Evolutionary conservation across 2,797 vertebrate genomes (phyloP), one percentile per base, ranked within the genome.

Genomic region (Arnoldichthys spilopterus): DNA sequence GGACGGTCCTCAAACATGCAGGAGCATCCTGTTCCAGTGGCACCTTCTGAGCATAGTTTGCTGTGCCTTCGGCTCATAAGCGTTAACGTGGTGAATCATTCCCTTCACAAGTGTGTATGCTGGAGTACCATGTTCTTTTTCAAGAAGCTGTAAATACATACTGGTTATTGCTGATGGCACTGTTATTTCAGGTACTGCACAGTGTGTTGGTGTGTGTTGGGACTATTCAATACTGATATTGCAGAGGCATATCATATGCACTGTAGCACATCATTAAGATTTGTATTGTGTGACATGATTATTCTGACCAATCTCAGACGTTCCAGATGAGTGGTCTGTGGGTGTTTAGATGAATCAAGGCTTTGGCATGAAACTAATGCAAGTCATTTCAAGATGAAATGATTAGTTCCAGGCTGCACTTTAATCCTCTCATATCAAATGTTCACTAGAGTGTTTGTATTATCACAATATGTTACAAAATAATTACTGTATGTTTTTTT

Each of bases 21-120:
- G 61, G 49, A 5, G 26, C 28, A 32, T 77, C 74, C 75, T 61
- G 45, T 77, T 67, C 69, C 53, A 37, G 40, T 30, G 2, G 20
- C 40, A 47, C 59, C 51, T 30, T 56, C 61, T 18, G 22, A n/a
- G 64, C 69, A 68, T 77, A 78, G 71, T 56, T n/a, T 32, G 24
- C 30, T 26, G 64, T 72, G 71, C 69, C 37, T 64, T 56, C 62
- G 56, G n/a, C 58, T 53, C 56, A 54, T 49, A 40, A 59, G 9
- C 56, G 54, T 61, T 22, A 81, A 59, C 61, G 43, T 56, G 61
- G 72, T 34, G 59, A 53, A 77, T 63, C 8, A 43, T 37, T 54
- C 59, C n/a, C 32, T 71, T 4, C 26, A 20, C 24, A 49, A 63
- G 68, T 32, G 32, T 43, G 18, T 43, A 20, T 45, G 6, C 2